phyloP scores from a whole-genome alignment of 2,888 invertebrate species.

The Endomychus coccineus region DNA sequence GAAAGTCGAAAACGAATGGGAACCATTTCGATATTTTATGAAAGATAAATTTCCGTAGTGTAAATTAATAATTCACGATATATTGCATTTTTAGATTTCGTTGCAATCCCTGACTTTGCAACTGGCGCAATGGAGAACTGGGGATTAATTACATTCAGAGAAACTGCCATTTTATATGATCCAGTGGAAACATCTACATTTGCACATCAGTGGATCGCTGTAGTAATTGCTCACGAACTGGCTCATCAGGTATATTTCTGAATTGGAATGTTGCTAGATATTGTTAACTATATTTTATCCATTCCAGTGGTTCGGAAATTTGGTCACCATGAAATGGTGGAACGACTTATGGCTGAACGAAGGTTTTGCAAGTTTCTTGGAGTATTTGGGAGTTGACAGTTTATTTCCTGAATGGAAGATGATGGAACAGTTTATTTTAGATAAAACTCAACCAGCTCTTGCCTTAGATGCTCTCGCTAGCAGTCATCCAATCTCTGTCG shows the following conservation, averaged over 20 bases:
- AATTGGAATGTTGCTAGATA: background rate
- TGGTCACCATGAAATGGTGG: slow-evolving; percentile 94
- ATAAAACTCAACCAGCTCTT: slow-evolving; percentile 61
- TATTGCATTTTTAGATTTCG: no score
- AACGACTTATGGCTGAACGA: slow-evolving; percentile 88
- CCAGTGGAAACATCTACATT: slow-evolving; percentile 55
- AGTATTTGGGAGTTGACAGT: slow-evolving; percentile 62
- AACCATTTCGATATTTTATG: no score
- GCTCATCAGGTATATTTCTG: slow-evolving; percentile 72
- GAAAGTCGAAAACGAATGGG: no score
- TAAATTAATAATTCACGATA: no score
- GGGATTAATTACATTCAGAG: slow-evolving; percentile 72
- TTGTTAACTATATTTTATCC: slow-evolving; percentile 3
- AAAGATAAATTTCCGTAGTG: no score
- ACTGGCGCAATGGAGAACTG: slow-evolving; percentile 77
- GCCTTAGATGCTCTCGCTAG: slow-evolving; percentile 61
- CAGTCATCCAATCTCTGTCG: slow-evolving; percentile 63
- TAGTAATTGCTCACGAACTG: slow-evolving; percentile 60
- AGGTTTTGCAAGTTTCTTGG: slow-evolving; percentile 76
- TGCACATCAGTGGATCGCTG: slow-evolving; percentile 60
- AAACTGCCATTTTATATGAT: slow-evolving; percentile 60
- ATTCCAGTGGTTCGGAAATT: slow-evolving; percentile 74
- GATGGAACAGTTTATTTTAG: slow-evolving; percentile 64
- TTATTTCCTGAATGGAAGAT: slow-evolving; percentile 59
- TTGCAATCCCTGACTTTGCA: slow-evolving; percentile 70